phyloP scores from a whole-genome alignment of 2,888 invertebrate species.

The Trissolcus brochymenae region DNA sequence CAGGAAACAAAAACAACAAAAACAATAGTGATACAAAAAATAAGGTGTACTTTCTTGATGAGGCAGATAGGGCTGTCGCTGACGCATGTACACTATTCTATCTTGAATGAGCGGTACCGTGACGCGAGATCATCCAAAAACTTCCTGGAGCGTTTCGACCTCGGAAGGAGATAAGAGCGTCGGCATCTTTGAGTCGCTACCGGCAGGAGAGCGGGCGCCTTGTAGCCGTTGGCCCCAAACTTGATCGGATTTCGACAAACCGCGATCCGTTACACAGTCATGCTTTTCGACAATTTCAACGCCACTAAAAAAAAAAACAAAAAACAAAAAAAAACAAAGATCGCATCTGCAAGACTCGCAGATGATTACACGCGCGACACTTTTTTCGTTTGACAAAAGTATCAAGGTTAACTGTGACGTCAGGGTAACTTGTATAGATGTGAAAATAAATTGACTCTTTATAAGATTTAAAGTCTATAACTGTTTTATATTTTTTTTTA shows the following conservation, averaged over 20 bases:
- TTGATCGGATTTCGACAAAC: conserved; percentile 63
- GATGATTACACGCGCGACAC: too few relatives aligned
- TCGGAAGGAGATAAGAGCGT: conserved; percentile 71
- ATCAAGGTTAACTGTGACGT: too few relatives aligned
- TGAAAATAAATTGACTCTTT: too few relatives aligned
- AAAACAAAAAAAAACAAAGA: too few relatives aligned
- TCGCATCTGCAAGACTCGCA: too few relatives aligned
- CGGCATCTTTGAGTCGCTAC: conserved; percentile 71
- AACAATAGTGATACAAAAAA: conserved; percentile 55
- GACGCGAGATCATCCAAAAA: conserved; percentile 63
- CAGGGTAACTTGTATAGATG: conserved; percentile 5
- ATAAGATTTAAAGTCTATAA: too few relatives aligned
- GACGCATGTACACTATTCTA: conserved; percentile 51
- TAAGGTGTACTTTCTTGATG: conserved; percentile 56
- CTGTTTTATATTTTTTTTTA: not conserved
- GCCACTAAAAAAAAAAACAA: not conserved
- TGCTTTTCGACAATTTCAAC: conserved; percentile 56
- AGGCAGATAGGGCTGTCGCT: conserved; percentile 57
- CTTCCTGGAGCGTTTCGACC: conserved; percentile 72
- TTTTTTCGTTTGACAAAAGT: too few relatives aligned
- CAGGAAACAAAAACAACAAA: conserved; percentile 45
- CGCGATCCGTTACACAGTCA: conserved; percentile 60
- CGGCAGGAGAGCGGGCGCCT: conserved; percentile 62
- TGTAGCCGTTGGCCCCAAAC: conserved; percentile 58
- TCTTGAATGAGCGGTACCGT: conserved; percentile 52